A percentile compares a stretch with the other conserved stretches of the same genome.
phyloP scores from a whole-genome alignment of 2,797 vertebrate species.

The Aphelocoma californica region DNA sequence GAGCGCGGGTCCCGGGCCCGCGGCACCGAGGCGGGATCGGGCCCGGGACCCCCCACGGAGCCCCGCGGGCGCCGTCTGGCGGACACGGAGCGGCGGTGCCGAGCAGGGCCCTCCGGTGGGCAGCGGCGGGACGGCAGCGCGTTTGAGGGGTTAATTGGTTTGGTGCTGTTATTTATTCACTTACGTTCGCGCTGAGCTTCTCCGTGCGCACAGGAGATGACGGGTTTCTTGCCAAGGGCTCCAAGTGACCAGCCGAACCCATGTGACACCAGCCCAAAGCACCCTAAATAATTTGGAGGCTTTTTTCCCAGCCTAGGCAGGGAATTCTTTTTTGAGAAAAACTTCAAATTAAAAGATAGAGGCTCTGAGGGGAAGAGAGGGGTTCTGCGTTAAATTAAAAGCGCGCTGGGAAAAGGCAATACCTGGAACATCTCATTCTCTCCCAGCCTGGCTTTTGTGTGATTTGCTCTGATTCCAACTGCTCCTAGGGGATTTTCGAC shows the following conservation, averaged over 20 bases:
- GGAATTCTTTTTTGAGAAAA: background rate
- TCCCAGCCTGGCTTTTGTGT: background rate
- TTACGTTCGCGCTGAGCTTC: background rate
- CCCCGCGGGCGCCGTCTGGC: no score
- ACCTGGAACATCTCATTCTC: background rate
- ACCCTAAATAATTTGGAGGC: background rate
- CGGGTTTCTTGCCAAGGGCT: background rate
- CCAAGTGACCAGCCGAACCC: background rate
- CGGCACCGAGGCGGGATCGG: no score
- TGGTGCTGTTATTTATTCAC: background rate
- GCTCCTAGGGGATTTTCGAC: background rate
- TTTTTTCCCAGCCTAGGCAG: background rate
- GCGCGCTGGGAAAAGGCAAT: background rate
- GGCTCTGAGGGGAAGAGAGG: background rate
- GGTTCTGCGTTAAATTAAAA: background rate
- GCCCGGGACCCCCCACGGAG: no score
- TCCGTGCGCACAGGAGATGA: no score
- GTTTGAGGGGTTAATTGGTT: no score
- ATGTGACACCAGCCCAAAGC: background rate
- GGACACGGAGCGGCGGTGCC: no score
- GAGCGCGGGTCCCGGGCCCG: no score
- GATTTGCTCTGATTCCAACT: background rate
- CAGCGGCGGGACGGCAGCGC: no score
- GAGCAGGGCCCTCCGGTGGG: no score
- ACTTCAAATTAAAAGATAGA: rapidly evolving